Evolutionary conservation across 2,797 vertebrate species (phyloP).

Genomic region (Gadopsis marmoratus): DNA sequence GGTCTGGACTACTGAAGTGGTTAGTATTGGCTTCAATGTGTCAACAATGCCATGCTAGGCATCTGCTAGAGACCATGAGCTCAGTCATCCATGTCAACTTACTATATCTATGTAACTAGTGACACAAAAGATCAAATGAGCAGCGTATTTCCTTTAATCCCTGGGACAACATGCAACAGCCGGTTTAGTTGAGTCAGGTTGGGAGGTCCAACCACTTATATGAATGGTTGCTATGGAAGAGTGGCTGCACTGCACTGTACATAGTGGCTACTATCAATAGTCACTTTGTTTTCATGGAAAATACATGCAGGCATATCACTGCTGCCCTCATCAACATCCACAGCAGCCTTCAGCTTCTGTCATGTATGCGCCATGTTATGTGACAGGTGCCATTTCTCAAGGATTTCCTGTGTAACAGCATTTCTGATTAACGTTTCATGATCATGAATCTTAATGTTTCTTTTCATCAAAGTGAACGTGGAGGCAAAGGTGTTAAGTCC

Average conservation of each 20-base stretch:
- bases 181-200: constrained; percentile 15
- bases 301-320: constrained; percentile 66
- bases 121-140: constrained; percentile 28
- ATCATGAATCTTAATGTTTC: neutral
- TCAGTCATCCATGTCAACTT: constrained; percentile 9
- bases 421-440: neutral
- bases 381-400: constrained; percentile 10
- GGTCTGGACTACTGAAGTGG: constrained; percentile 2
- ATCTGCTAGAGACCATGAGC: neutral
- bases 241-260: neutral
- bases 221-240: constrained; percentile 33
- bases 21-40: constrained; percentile 8
- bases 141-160: constrained; percentile 29
- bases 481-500: neutral
- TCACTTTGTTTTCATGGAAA: constrained; percentile 73
- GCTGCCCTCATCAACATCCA: constrained; percentile 74
- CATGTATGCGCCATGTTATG: constrained; percentile 54
- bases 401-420: neutral
- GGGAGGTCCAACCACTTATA: constrained; percentile 3
- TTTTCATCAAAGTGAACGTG: neutral
- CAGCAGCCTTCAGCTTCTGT: constrained; percentile 54
- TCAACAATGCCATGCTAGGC: neutral
- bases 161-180: constrained; percentile 32
- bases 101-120: constrained; percentile 6
- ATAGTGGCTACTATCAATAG: constrained; percentile 57